Base-by-base conservation (phyloP, 2,797 vertebrate genomes). In the Phoxinus dragarum region DNA sequence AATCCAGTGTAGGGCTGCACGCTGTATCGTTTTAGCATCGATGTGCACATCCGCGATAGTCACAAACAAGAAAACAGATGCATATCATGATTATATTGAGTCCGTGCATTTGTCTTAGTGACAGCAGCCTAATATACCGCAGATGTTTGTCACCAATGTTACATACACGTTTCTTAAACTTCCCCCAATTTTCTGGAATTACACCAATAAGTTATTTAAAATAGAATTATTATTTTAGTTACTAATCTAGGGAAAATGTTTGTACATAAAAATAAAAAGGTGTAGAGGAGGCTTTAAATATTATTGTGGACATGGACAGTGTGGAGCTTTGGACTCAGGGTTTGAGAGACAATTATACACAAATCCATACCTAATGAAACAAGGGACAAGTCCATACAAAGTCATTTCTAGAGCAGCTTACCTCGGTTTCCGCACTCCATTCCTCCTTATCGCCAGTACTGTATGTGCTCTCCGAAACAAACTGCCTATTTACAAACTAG, bases 401-500 rank as follows among this genome's bases (percentile, higher is more conserved):
- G 10, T 5, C 8, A 27, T 17, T 21, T 59, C 34, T 38, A 49
- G 61, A 31, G 40, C 16, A 19, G n/a, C 16, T 56, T 78, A 85
- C 85, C 80, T 89, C 85, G 0, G 42, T 77, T 61, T 96, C 95
- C 1, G 91, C 89, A 89, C 96, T 95, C 98, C 98, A 99, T 91
- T 99, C 97, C 87, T 97, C 98, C 93, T 97, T 97, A 90, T 98
- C 97, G 92, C 95, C 96, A 92, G 94, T 93, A 93, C 94, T 97
- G 96, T 97, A 98, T 90, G 98, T 94, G 92, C 95, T 91, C 90
- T 99, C 98, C 94, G 97, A 96, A 97, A 99, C 98, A 95, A 99
- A 99, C 95, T 99, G 98, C 95, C 98, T 97, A 95, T 99, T 99
- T 95, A 99, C 96, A 95, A 99, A 99, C 98, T 99, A 94, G 34